phyloP scores from a whole-genome alignment of 1,140 invertebrate species.

The Apocrypta bakeri region DNA sequence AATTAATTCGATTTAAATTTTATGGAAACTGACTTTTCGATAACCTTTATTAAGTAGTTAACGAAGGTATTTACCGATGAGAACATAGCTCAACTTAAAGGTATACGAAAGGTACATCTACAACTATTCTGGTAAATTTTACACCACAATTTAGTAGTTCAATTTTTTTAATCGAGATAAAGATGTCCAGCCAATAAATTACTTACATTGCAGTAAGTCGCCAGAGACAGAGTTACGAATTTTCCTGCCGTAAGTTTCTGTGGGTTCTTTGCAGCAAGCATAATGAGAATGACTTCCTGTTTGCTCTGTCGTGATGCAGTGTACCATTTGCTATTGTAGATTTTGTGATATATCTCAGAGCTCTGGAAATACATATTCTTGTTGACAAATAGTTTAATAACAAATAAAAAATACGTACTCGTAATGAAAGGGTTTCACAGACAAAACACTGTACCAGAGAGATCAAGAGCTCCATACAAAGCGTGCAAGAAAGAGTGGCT shows the following conservation, averaged over 20 bases:
- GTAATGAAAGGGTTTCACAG: background rate
- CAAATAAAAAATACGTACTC: background rate
- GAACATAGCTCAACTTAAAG: no score
- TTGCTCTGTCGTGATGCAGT: background rate
- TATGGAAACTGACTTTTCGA: no score
- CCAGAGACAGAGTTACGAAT: background rate
- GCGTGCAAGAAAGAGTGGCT: background rate
- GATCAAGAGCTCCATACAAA: background rate
- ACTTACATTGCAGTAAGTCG: conserved; percentile 17
- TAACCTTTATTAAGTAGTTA: no score
- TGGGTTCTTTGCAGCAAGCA: background rate
- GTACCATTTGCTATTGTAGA: background rate
- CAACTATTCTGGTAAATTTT: no score
- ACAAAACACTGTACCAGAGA: conserved; percentile 8
- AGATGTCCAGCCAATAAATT: no score
- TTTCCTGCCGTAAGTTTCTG: conserved; percentile 14
- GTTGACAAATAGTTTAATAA: background rate
- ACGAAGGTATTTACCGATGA: no score
- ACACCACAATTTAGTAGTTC: no score
- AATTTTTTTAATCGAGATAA: no score
- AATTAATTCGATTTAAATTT: no score
- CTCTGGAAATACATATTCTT: background rate
- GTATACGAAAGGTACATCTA: no score
- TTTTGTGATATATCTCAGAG: background rate
- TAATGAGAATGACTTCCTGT: background rate